These are phyloP conservation scores for Nemurella pictetii DNA, from an alignment of 2,888 invertebrate genomes.

Conservation along the genomic window DNA sequence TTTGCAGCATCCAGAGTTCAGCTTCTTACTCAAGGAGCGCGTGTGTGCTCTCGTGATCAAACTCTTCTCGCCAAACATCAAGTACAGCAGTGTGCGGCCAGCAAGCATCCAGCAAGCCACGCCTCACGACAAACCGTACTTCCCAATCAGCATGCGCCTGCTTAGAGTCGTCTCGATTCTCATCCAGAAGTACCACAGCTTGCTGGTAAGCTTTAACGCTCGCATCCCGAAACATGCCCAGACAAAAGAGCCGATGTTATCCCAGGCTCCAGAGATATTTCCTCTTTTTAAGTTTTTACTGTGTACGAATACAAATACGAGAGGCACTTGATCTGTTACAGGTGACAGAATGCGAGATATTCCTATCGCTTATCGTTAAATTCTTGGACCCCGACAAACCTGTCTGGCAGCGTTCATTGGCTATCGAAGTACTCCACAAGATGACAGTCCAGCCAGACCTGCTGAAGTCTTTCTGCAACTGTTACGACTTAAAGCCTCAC, in stretches of 20 bases:
- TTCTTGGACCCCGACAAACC: constrained; percentile 97
- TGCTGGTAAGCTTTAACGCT: constrained; percentile 84
- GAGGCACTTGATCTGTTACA: constrained; percentile 54
- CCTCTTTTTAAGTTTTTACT: too few species aligned
- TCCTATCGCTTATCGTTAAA: constrained; percentile 93
- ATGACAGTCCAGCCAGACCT: constrained; percentile 88
- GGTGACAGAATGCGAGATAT: constrained; percentile 98
- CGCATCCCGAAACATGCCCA: too few species aligned
- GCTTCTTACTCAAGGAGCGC: constrained; percentile 90
- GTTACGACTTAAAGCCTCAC: constrained; percentile 93
- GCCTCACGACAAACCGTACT: constrained; percentile 87
- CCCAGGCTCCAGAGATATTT: too few species aligned
- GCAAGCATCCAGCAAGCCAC: constrained; percentile 65
- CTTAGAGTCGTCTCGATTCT: constrained; percentile 90
- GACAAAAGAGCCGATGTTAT: too few species aligned
- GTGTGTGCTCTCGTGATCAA: constrained; percentile 98
- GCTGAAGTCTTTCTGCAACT: constrained; percentile 88
- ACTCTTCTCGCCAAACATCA: constrained; percentile 97
- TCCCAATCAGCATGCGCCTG: constrained; percentile 94
- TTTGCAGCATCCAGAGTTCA: constrained; percentile 88
- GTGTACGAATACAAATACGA: too few species aligned
- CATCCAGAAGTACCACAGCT: constrained; percentile 88
- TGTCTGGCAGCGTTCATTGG: constrained; percentile 93
- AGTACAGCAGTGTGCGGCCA: constrained; percentile 71
- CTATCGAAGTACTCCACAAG: constrained; percentile 93